These are phyloP conservation scores for Polietes domitor DNA, from an alignment of 2,888 invertebrate species.

Conservation along the genomic window DNA sequence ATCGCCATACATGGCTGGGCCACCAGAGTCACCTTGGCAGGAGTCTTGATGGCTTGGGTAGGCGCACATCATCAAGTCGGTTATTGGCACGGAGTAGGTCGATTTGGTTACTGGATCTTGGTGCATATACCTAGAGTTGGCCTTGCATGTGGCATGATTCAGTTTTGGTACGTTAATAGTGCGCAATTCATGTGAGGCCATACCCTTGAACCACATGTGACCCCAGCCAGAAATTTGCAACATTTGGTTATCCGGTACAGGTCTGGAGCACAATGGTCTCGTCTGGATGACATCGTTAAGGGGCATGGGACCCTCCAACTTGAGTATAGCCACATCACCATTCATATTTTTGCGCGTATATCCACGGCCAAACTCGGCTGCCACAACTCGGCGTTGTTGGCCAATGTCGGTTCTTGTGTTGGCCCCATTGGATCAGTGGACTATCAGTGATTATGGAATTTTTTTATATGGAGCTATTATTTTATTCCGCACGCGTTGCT, in stretches of 20 bases:
- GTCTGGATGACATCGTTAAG: conserved; percentile 3
- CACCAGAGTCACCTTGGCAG: conserved; percentile 78
- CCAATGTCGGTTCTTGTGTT: conserved; percentile 53
- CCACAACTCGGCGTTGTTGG: neutral
- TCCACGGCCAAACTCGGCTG: conserved; percentile 22
- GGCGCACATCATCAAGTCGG: conserved; percentile 49
- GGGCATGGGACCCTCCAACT: conserved; percentile 13
- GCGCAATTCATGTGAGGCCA: too few relatives aligned
- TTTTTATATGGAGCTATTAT: too few relatives aligned
- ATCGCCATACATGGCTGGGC: conserved; percentile 73
- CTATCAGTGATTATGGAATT: too few relatives aligned
- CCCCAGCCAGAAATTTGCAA: neutral
- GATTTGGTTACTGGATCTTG: too few relatives aligned
- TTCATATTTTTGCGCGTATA: conserved; percentile 6
- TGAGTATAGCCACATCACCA: conserved; percentile 43
- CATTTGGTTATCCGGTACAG: neutral
- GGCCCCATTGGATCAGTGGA: too few relatives aligned
- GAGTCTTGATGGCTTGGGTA: conserved; percentile 42
- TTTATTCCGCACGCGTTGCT: too few relatives aligned
- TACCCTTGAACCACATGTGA: too few relatives aligned
- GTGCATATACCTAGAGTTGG: too few relatives aligned
- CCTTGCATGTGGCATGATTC: too few relatives aligned
- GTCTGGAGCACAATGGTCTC: conserved; percentile 15
- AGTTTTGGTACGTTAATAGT: too few relatives aligned
- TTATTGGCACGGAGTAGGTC: too few relatives aligned